Evolutionary conservation across 1,140 invertebrate species (phyloP), one percentile per base, ranked within the genome.

Genomic region (Pogonomyrmex barbatus): DNA sequence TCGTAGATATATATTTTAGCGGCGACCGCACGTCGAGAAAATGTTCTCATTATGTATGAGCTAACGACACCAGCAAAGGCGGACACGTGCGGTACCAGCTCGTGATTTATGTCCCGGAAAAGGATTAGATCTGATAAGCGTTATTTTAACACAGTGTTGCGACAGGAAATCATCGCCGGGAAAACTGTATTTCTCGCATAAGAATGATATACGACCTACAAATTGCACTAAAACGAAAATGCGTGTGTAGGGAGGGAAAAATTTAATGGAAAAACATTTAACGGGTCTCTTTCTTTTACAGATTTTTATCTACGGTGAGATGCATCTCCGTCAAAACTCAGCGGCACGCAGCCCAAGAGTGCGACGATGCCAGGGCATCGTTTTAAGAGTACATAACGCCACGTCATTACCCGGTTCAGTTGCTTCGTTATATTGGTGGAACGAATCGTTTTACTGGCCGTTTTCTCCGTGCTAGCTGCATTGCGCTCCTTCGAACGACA

Each of bases 391-490:
- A 88, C 60, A 68, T 81, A 82, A 89, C 87, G 42, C 39, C 39
- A 54, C 42, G 24, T 77, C 60, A 71, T 78, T 77, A 71, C 65
- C 42, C 39, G 56, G 65, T 47, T 71, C 45, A n/a, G 62, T 17
- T 77, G 79, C 87, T 71, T 60, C 17, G 58, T 86, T 89, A 84
- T 86, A 89, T 89, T 86, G 88, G 87, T 60, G 67, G 81, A 89
- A 81, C 75, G 87, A 79, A 89, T 82, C 70, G 87, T 42, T 88
- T 76, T 81, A 70, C 81, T 36, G 42, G n/a, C 52, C 73, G 47
- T 60, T 56, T 33, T 54, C 42, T 45, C 8, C 8, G n/a, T 68
- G 33, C 47, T 81, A 30, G 62, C 33, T 52, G 47, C 77, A 68
- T 68, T 79, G 75, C 83, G 78, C 54, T 87, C 82, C 60, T 70